These are phyloP conservation scores for Aspidoscelis tigris DNA, from an alignment of 2,113 vertebrate species.

Conservation along the genomic window DNA sequence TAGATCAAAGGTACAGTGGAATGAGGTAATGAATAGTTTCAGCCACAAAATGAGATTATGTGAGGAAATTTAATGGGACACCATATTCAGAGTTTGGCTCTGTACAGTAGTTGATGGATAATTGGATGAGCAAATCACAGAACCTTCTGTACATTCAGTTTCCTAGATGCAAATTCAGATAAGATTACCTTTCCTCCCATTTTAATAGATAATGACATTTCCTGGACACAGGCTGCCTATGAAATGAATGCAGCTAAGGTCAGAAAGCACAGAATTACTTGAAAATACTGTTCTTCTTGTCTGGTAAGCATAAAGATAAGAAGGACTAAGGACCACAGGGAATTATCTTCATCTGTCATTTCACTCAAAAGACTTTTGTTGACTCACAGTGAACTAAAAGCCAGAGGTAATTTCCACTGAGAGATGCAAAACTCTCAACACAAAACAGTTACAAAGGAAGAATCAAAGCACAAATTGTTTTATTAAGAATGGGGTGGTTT, in stretches of 20 bases:
- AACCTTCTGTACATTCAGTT: background rate
- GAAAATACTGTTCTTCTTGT: background rate
- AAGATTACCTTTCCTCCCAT: conserved; percentile 23
- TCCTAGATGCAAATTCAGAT: conserved; percentile 32
- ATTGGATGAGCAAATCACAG: conserved; percentile 20
- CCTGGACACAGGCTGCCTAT: background rate
- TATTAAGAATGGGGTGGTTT: background rate
- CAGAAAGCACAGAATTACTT: background rate
- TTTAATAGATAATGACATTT: conserved; percentile 32
- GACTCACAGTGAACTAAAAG: background rate
- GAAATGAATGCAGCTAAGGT: conserved; percentile 8
- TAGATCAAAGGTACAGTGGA: background rate
- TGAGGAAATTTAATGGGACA: conserved; percentile 3
- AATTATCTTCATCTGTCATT: fast-evolving
- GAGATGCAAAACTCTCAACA: background rate
- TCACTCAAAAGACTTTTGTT: background rate
- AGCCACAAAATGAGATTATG: no score
- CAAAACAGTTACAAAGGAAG: background rate
- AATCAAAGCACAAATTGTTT: background rate
- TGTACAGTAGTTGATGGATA: background rate
- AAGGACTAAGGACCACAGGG: background rate
- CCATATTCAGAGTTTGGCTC: background rate
- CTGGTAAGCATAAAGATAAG: background rate
- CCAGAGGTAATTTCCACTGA: background rate
- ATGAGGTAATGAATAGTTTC: background rate